These are phyloP conservation scores for Thamnaconus septentrionalis DNA, from an alignment of 2,113 vertebrate genomes.

Conservation along the genomic window DNA sequence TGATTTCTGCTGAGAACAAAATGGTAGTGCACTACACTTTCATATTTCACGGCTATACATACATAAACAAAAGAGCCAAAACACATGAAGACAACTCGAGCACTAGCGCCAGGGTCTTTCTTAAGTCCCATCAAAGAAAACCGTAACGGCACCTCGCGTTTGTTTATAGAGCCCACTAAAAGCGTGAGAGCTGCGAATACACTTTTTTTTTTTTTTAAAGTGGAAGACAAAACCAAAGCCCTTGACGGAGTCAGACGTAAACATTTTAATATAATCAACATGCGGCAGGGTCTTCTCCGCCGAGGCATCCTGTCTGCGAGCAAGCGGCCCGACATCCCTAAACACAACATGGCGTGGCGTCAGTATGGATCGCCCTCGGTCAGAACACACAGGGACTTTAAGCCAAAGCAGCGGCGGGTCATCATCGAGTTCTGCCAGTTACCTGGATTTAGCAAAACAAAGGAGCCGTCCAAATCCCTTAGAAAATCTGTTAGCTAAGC, in stretches of 20 bases:
- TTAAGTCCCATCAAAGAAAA: slow-evolving; percentile 3
- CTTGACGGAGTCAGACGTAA: slow-evolving; percentile 58
- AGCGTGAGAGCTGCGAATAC: slow-evolving; percentile 15
- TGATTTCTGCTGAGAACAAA: too few species aligned
- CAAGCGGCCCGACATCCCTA: slow-evolving; percentile 33
- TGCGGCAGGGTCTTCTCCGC: slow-evolving; percentile 37
- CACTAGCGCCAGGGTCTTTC: neutral
- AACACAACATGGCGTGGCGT: slow-evolving; percentile 53
- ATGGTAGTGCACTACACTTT: too few species aligned
- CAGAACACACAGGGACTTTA: slow-evolving; percentile 53
- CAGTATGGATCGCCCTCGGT: slow-evolving; percentile 53
- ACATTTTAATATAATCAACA: slow-evolving; percentile 66
- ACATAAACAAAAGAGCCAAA: neutral
- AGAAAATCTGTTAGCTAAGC: slow-evolving; percentile 63
- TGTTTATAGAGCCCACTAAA: slow-evolving; percentile 48
- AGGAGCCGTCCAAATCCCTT: slow-evolving; percentile 50
- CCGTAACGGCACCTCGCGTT: slow-evolving; percentile 29
- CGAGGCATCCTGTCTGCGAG: slow-evolving; percentile 44
- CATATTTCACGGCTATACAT: too few species aligned
- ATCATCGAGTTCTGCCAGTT: slow-evolving; percentile 63
- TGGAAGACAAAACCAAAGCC: slow-evolving; percentile 28
- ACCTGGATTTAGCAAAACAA: slow-evolving; percentile 71
- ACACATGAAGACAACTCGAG: slow-evolving; percentile 12
- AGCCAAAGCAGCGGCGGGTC: slow-evolving; percentile 50
- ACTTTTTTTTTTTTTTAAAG: neutral